Percentiles rank a stretch among this genome's conserved stretches.
These are phyloP conservation scores for Nyctalus aviator DNA, from an alignment of 2,797 vertebrate species.

Conservation along the genomic window DNA sequence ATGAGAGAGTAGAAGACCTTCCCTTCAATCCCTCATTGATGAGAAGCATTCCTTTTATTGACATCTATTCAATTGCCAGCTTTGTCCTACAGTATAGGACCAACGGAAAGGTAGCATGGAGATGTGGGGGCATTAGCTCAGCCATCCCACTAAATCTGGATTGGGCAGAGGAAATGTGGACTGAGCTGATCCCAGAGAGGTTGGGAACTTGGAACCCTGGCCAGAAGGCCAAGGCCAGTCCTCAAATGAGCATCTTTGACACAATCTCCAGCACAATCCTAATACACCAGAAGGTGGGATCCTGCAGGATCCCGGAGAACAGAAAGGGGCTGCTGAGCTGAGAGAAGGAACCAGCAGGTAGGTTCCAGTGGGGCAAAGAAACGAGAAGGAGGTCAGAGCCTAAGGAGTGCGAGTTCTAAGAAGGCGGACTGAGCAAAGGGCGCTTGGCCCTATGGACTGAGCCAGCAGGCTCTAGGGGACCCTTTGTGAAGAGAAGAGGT, in stretches of 20 bases:
- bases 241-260: background rate
- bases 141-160: background rate
- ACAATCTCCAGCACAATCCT: too few species aligned
- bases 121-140: too few species aligned
- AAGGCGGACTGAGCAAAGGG: too few species aligned
- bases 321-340: background rate
- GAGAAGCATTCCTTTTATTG: background rate
- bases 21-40: background rate
- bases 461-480: accelerated
- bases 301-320: accelerated
- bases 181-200: background rate
- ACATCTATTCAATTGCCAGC: background rate
- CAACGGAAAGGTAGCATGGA: background rate
- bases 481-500: background rate
- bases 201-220: background rate
- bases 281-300: background rate
- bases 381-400: background rate
- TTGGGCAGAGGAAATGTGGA: background rate
- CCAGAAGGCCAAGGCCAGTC: background rate
- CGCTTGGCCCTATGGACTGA: accelerated
- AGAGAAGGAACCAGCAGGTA: background rate
- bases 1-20: too few species aligned
- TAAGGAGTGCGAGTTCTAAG: accelerated
- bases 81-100: background rate
- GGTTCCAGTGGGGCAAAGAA: too few species aligned